Percentiles rank a stretch among this genome's conserved stretches.
phyloP scores from a whole-genome alignment of 2,113 vertebrate genomes.

The Phyllopteryx taeniolatus region DNA sequence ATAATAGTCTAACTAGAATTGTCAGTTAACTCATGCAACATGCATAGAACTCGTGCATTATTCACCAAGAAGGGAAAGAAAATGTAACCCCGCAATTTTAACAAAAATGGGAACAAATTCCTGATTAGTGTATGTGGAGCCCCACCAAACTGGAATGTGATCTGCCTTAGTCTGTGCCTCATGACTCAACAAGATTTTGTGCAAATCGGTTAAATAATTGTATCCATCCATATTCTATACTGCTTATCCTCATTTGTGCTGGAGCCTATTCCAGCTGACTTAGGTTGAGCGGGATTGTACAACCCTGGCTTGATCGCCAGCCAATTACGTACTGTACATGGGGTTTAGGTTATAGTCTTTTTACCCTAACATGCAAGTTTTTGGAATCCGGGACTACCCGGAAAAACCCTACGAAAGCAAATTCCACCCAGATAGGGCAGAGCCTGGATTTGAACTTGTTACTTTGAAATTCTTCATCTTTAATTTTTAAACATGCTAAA shows the following conservation, averaged over 20 bases:
- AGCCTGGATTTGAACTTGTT: too few species aligned
- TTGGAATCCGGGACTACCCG: too few species aligned
- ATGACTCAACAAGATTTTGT: not conserved
- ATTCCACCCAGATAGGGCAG: too few species aligned
- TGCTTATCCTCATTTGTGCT: too few species aligned
- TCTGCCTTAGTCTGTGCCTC: not conserved
- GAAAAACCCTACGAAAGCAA: too few species aligned
- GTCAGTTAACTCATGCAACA: not conserved
- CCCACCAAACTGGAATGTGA: not conserved
- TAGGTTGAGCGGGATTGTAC: too few species aligned
- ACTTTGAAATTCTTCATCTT: not conserved
- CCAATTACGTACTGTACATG: too few species aligned
- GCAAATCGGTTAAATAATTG: not conserved
- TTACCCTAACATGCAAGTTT: too few species aligned
- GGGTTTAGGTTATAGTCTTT: too few species aligned
- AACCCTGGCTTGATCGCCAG: too few species aligned
- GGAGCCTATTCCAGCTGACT: too few species aligned
- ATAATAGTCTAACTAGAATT: not conserved
- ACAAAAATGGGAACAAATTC: not conserved
- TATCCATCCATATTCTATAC: too few species aligned
- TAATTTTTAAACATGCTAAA: not conserved
- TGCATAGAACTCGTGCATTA: not conserved
- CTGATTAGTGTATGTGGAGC: not conserved
- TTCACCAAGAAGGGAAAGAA: not conserved
- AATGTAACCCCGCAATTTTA: not conserved